Evolutionary conservation across 2,888 invertebrate genomes (phyloP).

Genomic region (Drosophila mimetica): DNA sequence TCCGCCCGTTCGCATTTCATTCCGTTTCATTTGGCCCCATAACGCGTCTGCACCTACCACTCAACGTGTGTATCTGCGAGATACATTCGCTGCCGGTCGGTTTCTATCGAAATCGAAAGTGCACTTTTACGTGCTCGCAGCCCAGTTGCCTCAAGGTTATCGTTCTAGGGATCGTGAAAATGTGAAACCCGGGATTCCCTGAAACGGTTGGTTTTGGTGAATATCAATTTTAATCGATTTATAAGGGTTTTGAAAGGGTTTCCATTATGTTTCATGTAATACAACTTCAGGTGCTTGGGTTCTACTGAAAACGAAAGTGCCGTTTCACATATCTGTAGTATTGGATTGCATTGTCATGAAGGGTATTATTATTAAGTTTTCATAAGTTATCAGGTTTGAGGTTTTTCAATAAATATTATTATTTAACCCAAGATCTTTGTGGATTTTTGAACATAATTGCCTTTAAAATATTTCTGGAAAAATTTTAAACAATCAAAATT

Average conservation of each 20-base stretch:
- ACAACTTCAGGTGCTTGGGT: too few species aligned
- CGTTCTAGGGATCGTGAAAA: background rate
- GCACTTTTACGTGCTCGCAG: constrained; percentile 35
- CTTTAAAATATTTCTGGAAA: too few species aligned
- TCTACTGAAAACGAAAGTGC: background rate
- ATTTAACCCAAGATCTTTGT: too few species aligned
- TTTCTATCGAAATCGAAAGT: constrained; percentile 63
- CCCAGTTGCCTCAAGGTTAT: background rate
- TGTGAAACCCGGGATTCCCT: background rate
- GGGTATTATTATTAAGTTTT: too few species aligned
- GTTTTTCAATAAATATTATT: too few species aligned
- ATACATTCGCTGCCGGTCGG: constrained; percentile 44
- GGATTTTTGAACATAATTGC: too few species aligned
- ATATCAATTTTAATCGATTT: background rate
- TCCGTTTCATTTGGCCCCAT: constrained; percentile 62
- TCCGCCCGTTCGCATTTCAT: constrained; percentile 60
- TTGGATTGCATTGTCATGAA: too few species aligned
- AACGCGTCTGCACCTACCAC: constrained; percentile 47
- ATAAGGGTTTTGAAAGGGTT: background rate
- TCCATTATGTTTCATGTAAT: too few species aligned
- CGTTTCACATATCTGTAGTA: too few species aligned
- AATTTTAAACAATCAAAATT: too few species aligned
- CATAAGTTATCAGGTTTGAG: too few species aligned
- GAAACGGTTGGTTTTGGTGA: background rate
- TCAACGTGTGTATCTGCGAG: constrained; percentile 51